Conservation (phyloP, 2,888 invertebrate genomes). For the Athalia cordata region DNA sequence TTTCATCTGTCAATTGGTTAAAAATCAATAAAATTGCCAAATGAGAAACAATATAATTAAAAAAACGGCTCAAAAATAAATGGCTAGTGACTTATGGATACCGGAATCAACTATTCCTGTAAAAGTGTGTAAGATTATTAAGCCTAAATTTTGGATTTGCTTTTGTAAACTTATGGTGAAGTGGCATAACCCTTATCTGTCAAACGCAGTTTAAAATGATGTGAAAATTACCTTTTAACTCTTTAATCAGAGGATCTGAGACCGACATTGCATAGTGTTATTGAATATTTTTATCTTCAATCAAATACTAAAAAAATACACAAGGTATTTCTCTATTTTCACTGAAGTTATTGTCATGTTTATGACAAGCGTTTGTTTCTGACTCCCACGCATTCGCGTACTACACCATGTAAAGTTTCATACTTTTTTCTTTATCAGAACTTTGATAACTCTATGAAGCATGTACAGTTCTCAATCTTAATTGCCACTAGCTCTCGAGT, state of each 20-base stretch:
- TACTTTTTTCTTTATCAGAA: background rate
- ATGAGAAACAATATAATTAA: constrained; percentile 8
- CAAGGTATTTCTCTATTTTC: constrained; percentile 16
- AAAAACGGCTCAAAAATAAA: background rate
- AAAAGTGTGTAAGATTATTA: background rate
- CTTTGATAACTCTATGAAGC: background rate
- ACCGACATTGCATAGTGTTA: constrained; percentile 75
- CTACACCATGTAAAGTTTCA: background rate
- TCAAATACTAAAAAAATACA: background rate
- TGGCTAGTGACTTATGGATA: background rate
- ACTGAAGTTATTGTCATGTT: constrained; percentile 33
- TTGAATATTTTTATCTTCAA: constrained; percentile 2
- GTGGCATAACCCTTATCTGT: constrained; percentile 35
- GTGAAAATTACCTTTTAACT: constrained; percentile 75
- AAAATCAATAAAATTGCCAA: constrained; percentile 33
- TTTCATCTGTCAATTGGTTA: background rate
- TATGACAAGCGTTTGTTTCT: constrained; percentile 35
- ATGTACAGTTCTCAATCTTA: constrained; percentile 14
- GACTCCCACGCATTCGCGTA: constrained; percentile 27
- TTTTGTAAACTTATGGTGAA: constrained; percentile 8
- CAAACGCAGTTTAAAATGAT: background rate
- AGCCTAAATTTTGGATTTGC: background rate
- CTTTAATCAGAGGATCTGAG: constrained; percentile 77
- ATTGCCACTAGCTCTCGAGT: constrained; percentile 12
- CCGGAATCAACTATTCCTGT: background rate